Base-by-base conservation (phyloP, 2,113 vertebrate species). In the Chlamydotis undulata region DNA sequence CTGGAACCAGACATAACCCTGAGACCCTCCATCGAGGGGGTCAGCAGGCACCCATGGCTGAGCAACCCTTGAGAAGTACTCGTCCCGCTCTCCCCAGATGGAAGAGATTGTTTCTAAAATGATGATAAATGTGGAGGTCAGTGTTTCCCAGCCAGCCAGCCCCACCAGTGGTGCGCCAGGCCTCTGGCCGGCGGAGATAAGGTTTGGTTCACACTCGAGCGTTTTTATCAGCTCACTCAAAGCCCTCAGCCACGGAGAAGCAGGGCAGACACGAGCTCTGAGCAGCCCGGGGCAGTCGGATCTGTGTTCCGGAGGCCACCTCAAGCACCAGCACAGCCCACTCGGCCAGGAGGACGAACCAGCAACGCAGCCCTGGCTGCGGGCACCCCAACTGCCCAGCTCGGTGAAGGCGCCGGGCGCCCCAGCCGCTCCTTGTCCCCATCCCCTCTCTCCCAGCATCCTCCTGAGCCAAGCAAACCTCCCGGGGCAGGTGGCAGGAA, bases 41-140 rank as follows among this genome's bases (percentile, higher is more conserved):
- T 98, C 70, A 95, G 95, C 94, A 96, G 95, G 89, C 98, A 98
- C 93, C 96, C 97, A 3, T 98, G 98, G 98, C 90, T 98, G 91
- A 93, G 90, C 52, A 96, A 89, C 80, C 93, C 94, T 89, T 97
- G 85, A 97, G 96, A 67, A 87, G 94, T 65, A 23, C 94, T 91
- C 14, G 9, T 71, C 71, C 78, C 55, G 64, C 84, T 89, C 94
- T 77, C 92, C 89, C 96, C 85, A 26, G 22, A 94, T 68, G 77
- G 95, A 78, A 95, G 65, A 93, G 79, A n/a, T 75, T 4, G 86
- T 90, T 97, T 97, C 96, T 83, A 93, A 96, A 78, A 82, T 70
- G 50, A 73, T 60, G 59, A 93, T 95, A 81, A 96, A 90, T 93
- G 90, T 95, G 79, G 83, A 92, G 22, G 76, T 83, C 70, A 41